Percentiles rank a stretch among this genome's conserved stretches.
phyloP scores from a whole-genome alignment of 2,113 vertebrate species.

The Haemorhous mexicanus region DNA sequence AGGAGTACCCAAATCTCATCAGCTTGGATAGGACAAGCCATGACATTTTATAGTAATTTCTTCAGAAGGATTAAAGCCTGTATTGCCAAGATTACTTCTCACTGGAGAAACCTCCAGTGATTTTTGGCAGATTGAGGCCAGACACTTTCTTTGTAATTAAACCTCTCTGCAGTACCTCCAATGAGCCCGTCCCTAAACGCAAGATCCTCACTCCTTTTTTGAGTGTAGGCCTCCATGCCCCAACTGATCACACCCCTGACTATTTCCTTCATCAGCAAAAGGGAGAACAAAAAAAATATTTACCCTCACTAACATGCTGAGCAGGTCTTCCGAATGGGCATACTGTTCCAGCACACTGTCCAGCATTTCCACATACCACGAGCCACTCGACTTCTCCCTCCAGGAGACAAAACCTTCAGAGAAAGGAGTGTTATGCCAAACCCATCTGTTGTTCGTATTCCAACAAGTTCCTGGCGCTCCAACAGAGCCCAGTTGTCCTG shows the following conservation, averaged over 20 bases:
- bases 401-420: conserved; percentile 89
- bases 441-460: not conserved
- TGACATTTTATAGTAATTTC: not conserved
- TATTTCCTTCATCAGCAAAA: not conserved
- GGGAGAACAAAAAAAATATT: not conserved
- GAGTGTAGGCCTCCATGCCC: not conserved
- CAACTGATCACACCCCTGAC: not conserved
- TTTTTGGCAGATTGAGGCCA: not conserved
- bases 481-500: fast-evolving
- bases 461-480: fast-evolving
- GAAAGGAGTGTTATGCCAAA: not conserved
- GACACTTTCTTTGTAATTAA: not conserved
- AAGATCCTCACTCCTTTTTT: not conserved
- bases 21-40: not conserved
- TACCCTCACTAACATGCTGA: conserved; percentile 84
- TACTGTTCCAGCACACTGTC: conserved; percentile 78
- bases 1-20: not conserved
- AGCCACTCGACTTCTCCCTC: conserved; percentile 78
- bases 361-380: conserved; percentile 89
- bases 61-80: not conserved
- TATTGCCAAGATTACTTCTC: not conserved
- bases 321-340: conserved; percentile 75
- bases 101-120: not conserved
- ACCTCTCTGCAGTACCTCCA: not conserved
- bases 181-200: not conserved